phyloP scores from a whole-genome alignment of 2,888 invertebrate species.

The Thyatira batis region DNA sequence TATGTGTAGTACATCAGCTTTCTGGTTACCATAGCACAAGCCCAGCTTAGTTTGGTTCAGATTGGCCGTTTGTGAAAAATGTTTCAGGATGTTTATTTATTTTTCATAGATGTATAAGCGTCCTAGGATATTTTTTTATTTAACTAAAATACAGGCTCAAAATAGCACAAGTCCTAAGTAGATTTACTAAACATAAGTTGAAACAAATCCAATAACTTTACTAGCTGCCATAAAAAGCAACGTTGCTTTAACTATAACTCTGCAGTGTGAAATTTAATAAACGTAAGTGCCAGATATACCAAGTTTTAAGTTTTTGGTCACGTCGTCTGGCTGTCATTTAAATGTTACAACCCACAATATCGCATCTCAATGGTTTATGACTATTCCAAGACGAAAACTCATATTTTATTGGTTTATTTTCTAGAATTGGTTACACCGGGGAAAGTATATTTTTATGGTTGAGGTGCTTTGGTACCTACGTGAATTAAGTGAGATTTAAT shows the following conservation, averaged over 20 bases:
- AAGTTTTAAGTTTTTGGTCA: constrained; percentile 41
- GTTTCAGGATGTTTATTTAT: too few species aligned
- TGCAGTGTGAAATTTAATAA: constrained; percentile 26
- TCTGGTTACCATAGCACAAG: too few species aligned
- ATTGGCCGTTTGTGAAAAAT: too few species aligned
- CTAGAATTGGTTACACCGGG: constrained; percentile 49
- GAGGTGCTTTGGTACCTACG: constrained; percentile 12
- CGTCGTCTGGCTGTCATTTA: constrained; percentile 52
- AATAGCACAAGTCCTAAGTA: not conserved
- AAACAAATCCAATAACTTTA: constrained; percentile 1
- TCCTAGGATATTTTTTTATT: too few species aligned
- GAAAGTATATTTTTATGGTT: constrained; percentile 51
- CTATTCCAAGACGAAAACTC: constrained; percentile 55
- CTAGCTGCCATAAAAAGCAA: not conserved
- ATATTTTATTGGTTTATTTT: constrained; percentile 65
- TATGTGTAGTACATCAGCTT: too few species aligned
- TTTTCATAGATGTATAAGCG: too few species aligned
- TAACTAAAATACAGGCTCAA: not conserved
- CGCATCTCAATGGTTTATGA: constrained; percentile 58
- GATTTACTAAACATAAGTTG: not conserved
- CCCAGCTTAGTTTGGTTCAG: too few species aligned
- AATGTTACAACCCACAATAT: constrained; percentile 48
- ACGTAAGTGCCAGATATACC: constrained; percentile 11
- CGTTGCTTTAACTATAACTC: not conserved
- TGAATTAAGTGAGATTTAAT: constrained; percentile 41